Conservation (phyloP, 1,140 invertebrate species). For the Macrocentrus cingulum region DNA sequence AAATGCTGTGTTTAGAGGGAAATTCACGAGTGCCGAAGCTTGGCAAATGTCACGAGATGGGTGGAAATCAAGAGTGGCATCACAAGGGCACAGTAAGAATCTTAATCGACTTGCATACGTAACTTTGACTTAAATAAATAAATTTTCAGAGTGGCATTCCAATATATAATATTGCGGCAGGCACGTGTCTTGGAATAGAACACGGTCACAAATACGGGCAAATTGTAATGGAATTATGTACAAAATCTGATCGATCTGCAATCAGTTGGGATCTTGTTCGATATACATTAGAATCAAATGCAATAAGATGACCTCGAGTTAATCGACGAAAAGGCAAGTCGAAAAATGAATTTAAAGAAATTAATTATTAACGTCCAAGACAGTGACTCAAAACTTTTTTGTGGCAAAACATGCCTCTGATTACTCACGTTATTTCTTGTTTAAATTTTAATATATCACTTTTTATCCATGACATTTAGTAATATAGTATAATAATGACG, state of each 20-base stretch:
- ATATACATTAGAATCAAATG: constrained; percentile 39
- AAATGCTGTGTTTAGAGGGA: constrained; percentile 83
- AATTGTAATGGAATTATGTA: constrained; percentile 73
- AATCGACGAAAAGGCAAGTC: not conserved
- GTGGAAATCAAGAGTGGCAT: constrained; percentile 87
- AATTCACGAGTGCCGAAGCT: constrained; percentile 67
- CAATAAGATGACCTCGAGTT: constrained; percentile 39
- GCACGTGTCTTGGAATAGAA: constrained; percentile 74
- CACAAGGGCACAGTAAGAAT: constrained; percentile 68
- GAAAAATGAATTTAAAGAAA: too few relatives aligned
- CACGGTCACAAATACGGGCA: constrained; percentile 58
- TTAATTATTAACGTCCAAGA: too few relatives aligned
- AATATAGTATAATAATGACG: too few relatives aligned
- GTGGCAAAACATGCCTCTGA: too few relatives aligned
- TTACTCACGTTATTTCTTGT: too few relatives aligned
- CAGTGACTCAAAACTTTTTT: too few relatives aligned
- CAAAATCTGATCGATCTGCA: constrained; percentile 57
- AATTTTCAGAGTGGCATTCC: constrained; percentile 67
- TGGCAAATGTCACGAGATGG: constrained; percentile 90
- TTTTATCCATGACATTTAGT: too few relatives aligned
- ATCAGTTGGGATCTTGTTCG: constrained; percentile 77
- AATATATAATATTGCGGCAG: constrained; percentile 84
- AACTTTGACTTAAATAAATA: constrained; percentile 19
- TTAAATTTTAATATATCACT: too few relatives aligned
- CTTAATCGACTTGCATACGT: constrained; percentile 11